Evolutionary conservation across 2,113 vertebrate genomes (phyloP).

Genomic region (human): DNA sequence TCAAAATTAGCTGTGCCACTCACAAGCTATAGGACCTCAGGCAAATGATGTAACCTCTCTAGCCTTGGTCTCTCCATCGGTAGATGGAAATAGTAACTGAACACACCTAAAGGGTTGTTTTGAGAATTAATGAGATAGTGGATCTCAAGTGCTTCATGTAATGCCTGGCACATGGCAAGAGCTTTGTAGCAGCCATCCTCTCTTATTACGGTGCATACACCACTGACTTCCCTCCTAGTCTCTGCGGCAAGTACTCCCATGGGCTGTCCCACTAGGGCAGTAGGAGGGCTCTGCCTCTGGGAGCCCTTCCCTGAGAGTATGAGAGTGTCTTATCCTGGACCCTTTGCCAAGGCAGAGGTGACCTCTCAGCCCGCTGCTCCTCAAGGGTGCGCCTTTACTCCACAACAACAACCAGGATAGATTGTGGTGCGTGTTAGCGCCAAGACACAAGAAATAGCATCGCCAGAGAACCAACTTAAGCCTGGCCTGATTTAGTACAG

Average conservation of each 20-base stretch:
- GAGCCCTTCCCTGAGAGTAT: neutral
- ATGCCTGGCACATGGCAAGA: neutral
- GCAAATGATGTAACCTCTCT: neutral
- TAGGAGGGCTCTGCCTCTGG: neutral
- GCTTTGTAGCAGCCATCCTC: neutral
- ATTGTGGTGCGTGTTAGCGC: conserved; percentile 14
- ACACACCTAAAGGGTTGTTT: neutral
- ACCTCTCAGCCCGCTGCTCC: neutral
- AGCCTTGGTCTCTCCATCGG: neutral
- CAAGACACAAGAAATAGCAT: conserved; percentile 74
- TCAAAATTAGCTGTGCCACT: neutral
- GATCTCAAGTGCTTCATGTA: neutral
- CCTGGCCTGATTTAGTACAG: conserved; percentile 78
- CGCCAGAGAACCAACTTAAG: conserved; percentile 72
- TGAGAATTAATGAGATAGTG: neutral
- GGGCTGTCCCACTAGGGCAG: neutral
- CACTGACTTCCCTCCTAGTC: neutral
- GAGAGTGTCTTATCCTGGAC: neutral
- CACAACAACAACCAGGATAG: conserved; percentile 29
- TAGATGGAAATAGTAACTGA: neutral
- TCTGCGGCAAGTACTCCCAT: neutral
- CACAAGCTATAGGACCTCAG: neutral
- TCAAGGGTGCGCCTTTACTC: neutral
- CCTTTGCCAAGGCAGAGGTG: conserved; percentile 40
- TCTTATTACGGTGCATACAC: neutral